Conservation (phyloP, 2,113 vertebrate species). For the Onychorhynchus coronatus region DNA sequence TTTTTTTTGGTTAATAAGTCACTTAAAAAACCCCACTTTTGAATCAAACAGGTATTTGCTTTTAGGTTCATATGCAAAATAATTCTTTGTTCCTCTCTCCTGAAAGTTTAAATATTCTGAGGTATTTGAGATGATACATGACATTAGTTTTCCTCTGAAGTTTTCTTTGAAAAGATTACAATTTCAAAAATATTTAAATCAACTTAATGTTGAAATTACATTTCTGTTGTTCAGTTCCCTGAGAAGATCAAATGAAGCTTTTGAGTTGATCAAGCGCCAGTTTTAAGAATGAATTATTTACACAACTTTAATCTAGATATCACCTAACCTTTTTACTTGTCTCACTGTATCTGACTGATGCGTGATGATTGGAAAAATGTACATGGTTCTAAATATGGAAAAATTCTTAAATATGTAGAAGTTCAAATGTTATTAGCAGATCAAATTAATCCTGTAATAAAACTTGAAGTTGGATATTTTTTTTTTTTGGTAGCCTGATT, state of each 20-base stretch:
- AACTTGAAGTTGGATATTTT: not conserved
- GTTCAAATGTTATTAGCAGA: not conserved
- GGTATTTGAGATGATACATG: not conserved
- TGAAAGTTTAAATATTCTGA: not conserved
- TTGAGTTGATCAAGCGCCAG: conserved; percentile 22
- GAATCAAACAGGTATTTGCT: not conserved
- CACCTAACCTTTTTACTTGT: not conserved
- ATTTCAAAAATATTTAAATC: conserved; percentile 15
- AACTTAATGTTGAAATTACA: conserved; percentile 35
- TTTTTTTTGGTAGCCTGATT: not conserved
- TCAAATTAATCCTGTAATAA: not conserved
- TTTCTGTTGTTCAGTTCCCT: conserved; percentile 23
- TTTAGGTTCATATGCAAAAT: not conserved
- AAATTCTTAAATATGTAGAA: not conserved
- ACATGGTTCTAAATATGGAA: not conserved
- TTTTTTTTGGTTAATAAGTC: not conserved
- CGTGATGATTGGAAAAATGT: not conserved
- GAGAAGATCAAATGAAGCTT: conserved; percentile 44
- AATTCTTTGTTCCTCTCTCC: conserved; percentile 5
- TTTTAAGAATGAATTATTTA: conserved; percentile 50
- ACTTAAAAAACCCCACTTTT: not conserved
- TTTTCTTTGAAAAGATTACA: not conserved
- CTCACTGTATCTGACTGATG: not conserved
- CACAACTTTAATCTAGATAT: conserved; percentile 1
- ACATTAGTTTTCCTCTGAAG: conserved; percentile 19